Conservation (phyloP, 2,797 vertebrate genomes). For the Mus minutoides region DNA sequence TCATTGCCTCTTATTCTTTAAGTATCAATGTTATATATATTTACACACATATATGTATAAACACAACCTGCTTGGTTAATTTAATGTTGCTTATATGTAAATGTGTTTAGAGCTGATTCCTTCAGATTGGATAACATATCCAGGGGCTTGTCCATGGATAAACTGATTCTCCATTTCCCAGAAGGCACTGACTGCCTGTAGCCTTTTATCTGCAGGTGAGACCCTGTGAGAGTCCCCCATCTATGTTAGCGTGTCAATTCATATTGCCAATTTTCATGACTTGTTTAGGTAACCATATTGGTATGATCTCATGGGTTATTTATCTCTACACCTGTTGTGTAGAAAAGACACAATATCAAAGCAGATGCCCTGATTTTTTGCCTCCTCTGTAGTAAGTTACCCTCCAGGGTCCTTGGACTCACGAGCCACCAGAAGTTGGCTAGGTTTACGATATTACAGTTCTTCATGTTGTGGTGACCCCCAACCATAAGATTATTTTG, state of each 20-base stretch:
- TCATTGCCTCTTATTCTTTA: not conserved
- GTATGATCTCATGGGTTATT: not conserved
- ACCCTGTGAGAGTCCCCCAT: not conserved
- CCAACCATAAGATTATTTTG: not conserved
- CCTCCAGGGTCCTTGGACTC: not conserved
- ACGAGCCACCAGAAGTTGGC: not conserved
- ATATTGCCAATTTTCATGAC: not conserved
- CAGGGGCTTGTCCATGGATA: not conserved
- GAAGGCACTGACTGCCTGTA: not conserved
- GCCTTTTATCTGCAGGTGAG: not conserved
- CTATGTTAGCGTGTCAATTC: not conserved
- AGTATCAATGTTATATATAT: not conserved
- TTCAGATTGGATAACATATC: not conserved
- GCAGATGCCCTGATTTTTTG: not conserved
- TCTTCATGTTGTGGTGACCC: not conserved
- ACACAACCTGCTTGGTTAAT: not conserved
- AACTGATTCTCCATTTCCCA: not conserved
- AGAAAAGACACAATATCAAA: not conserved
- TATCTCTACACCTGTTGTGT: no score
- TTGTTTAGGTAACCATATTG: not conserved
- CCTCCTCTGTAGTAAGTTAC: not conserved
- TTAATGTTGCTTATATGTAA: not conserved
- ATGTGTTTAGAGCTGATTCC: not conserved
- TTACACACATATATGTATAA: not conserved
- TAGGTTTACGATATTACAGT: not conserved